A percentile compares a stretch with the other conserved stretches of the same genome.
These are phyloP conservation scores for Gnatocerus cornutus DNA, from an alignment of 2,888 invertebrate genomes.

Conservation along the genomic window DNA sequence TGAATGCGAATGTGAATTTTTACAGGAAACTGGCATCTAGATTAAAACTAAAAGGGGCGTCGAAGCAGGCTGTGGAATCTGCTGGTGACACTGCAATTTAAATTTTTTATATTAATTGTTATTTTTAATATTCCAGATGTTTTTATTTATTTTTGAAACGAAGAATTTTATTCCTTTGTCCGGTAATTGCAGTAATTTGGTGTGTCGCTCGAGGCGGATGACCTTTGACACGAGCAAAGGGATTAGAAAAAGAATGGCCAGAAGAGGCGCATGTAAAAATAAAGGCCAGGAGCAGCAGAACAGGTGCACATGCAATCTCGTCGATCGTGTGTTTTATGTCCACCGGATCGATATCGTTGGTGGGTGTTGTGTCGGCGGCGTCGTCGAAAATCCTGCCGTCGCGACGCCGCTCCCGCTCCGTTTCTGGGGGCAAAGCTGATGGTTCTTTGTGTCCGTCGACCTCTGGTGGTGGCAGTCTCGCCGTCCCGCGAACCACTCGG, in stretches of 20 bases:
- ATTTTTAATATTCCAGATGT: too few relatives aligned
- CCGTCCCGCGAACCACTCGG: constrained; percentile 38
- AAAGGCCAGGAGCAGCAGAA: background rate
- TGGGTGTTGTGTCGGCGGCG: constrained; percentile 27
- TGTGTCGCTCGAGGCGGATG: background rate
- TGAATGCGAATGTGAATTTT: too few relatives aligned
- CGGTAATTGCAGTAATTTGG: too few relatives aligned
- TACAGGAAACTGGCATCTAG: too few relatives aligned
- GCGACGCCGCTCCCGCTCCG: background rate
- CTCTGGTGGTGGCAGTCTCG: constrained; percentile 56
- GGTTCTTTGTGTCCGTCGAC: constrained; percentile 63
- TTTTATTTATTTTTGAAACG: too few relatives aligned
- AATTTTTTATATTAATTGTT: too few relatives aligned
- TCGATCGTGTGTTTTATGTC: constrained; percentile 9
- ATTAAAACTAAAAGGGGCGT: too few relatives aligned
- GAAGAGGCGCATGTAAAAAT: constrained; percentile 11
- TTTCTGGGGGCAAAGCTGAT: constrained; percentile 3
- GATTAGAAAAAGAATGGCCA: background rate
- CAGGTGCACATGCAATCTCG: constrained; percentile 30
- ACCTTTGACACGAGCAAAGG: background rate
- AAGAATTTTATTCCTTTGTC: too few relatives aligned
- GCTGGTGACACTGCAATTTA: too few relatives aligned
- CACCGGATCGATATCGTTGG: constrained; percentile 32
- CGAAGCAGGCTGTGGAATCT: too few relatives aligned
- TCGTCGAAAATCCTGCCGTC: constrained; percentile 6